Conservation (phyloP, 2,888 invertebrate genomes). For the Synanthedon formicaeformis region DNA sequence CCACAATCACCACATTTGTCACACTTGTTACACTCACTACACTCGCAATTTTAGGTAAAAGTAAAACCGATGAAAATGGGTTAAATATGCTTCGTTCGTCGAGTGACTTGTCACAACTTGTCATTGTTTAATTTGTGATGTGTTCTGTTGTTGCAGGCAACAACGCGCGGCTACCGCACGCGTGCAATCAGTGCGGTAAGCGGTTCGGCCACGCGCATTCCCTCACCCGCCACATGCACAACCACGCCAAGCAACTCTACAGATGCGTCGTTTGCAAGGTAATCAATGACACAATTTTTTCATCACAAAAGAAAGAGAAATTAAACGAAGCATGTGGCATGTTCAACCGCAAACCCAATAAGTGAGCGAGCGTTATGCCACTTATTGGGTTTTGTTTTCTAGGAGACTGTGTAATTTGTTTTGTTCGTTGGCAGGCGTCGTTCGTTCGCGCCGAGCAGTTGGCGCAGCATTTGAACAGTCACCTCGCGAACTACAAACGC, state of each 20-base stretch:
- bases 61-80: too few species aligned
- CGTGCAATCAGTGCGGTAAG: slow-evolving; percentile 6
- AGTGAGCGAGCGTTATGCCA: too few species aligned
- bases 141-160: background rate
- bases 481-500: slow-evolving; percentile 62
- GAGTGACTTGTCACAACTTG: too few species aligned
- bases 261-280: slow-evolving; percentile 63
- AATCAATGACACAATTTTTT: too few species aligned
- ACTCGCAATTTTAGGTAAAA: too few species aligned
- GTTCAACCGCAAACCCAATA: too few species aligned
- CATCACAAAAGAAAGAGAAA: too few species aligned
- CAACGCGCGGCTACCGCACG: slow-evolving; percentile 1
- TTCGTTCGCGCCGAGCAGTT: slow-evolving; percentile 59
- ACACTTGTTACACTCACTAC: too few species aligned
- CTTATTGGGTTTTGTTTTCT: too few species aligned
- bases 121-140: too few species aligned
- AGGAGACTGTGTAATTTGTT: background rate
- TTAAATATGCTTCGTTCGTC: too few species aligned
- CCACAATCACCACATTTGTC: slow-evolving; percentile 9
- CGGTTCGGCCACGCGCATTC: slow-evolving; percentile 16
- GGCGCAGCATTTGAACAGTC: slow-evolving; percentile 63
- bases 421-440: slow-evolving; percentile 37
- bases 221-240: slow-evolving; percentile 57
- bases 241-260: slow-evolving; percentile 61
- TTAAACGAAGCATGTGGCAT: too few species aligned